Evolutionary conservation across 2,113 vertebrate genomes (phyloP).

Genomic region (Mungos mungo): DNA sequence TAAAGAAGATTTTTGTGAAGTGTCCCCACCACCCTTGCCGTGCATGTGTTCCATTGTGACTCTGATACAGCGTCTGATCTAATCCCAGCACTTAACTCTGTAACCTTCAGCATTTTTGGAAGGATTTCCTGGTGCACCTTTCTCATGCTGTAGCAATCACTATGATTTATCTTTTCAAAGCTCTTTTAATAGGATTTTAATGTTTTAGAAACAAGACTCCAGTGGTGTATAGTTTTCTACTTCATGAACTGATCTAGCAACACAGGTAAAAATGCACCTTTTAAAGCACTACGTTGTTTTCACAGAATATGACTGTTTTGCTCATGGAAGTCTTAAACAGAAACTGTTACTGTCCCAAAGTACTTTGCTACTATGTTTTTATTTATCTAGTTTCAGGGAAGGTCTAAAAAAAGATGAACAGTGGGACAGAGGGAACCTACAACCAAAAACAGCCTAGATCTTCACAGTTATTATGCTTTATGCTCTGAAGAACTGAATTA

Average conservation of each 20-base stretch:
- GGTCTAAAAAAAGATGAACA: constrained; percentile 77
- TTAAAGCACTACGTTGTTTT: constrained; percentile 88
- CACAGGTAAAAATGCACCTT: constrained; percentile 88
- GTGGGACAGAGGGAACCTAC: constrained; percentile 66
- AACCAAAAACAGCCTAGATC: constrained; percentile 80
- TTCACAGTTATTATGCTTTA: constrained; percentile 81
- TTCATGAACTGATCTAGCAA: constrained; percentile 85
- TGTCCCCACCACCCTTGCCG: constrained; percentile 78
- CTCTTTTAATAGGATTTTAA: constrained; percentile 87
- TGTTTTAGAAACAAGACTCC: constrained; percentile 88
- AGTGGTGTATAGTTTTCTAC: constrained; percentile 89
- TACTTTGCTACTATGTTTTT: constrained; percentile 87
- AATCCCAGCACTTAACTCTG: constrained; percentile 88
- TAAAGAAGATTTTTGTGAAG: constrained; percentile 83
- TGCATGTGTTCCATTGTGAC: constrained; percentile 85
- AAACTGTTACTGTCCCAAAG: constrained; percentile 88
- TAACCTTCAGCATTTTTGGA: constrained; percentile 86
- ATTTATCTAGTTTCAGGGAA: constrained; percentile 88
- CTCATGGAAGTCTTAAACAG: constrained; percentile 89
- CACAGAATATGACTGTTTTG: constrained; percentile 87
- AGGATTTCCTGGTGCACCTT: constrained; percentile 90
- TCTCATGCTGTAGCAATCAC: constrained; percentile 89
- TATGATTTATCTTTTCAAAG: constrained; percentile 85
- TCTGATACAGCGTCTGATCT: constrained; percentile 84
- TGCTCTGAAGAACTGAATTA: constrained; percentile 79